Percentiles rank a stretch among this genome's conserved stretches.
phyloP scores from a whole-genome alignment of 2,113 vertebrate species.

The Rhea americana region DNA sequence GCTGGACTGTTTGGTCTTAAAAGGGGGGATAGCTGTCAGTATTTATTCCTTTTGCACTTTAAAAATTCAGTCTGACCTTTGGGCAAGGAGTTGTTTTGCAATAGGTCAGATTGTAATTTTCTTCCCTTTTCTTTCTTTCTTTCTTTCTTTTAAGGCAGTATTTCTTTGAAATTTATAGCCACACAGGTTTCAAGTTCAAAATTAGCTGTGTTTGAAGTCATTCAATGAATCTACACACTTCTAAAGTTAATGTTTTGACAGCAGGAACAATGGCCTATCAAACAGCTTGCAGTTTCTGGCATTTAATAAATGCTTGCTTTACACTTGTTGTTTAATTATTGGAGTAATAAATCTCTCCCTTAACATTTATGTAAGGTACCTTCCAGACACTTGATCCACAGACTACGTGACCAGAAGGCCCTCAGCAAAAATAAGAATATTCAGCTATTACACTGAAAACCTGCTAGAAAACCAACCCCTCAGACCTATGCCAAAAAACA shows the following conservation, averaged over 20 bases:
- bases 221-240: not conserved
- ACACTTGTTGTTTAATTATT: not conserved
- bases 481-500: not conserved
- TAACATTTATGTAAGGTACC: not conserved
- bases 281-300: not conserved
- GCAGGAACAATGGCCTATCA: not conserved
- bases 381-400: not conserved
- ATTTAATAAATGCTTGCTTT: not conserved
- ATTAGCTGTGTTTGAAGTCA: not conserved
- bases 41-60: fast-evolving
- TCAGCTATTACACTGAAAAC: not conserved
- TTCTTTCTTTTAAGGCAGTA: not conserved
- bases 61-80: not conserved
- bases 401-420: not conserved
- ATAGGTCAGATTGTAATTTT: not conserved
- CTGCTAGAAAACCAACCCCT: not conserved
- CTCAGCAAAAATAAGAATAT: not conserved
- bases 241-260: not conserved
- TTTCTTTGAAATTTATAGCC: not conserved
- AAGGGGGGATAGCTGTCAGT: not conserved
- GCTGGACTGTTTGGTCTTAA: not conserved
- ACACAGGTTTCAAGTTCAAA: not conserved
- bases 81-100: not conserved
- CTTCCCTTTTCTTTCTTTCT: not conserved
- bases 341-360: not conserved